Percentiles rank a stretch among this genome's conserved stretches.
Evolutionary conservation across 2,888 invertebrate genomes (phyloP).

Genomic region (Theretra japonica): DNA sequence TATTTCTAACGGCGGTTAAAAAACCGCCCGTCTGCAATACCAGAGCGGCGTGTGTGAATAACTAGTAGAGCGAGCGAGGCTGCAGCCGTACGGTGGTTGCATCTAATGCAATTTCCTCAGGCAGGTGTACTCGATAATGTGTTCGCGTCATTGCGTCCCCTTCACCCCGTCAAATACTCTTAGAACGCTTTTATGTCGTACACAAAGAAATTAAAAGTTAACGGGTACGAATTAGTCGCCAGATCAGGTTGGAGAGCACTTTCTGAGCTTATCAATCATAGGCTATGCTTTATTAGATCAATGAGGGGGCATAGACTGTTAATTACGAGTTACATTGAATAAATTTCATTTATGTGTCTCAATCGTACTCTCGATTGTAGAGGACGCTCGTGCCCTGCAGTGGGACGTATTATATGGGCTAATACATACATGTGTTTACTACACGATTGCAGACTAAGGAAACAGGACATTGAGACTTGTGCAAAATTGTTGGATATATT

Average conservation of each 20-base stretch:
- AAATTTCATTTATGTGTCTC: no score
- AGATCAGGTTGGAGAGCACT: neutral
- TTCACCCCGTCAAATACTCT: conserved; percentile 22
- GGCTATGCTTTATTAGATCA: no score
- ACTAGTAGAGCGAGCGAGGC: conserved; percentile 23
- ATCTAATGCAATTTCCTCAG: conserved; percentile 78
- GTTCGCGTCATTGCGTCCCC: conserved; percentile 59
- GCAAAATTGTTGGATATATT: no score
- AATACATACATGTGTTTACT: no score
- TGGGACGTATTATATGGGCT: no score
- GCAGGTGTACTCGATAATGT: conserved; percentile 70
- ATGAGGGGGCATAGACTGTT: no score
- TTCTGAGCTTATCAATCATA: neutral
- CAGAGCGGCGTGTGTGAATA: conserved; percentile 14
- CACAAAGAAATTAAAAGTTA: neutral
- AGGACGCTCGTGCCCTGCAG: no score
- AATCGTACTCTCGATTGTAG: no score
- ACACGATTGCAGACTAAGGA: no score
- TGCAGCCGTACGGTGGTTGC: conserved; percentile 60
- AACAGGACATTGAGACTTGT: no score
- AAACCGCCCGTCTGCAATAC: conserved; percentile 52
- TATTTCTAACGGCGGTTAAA: neutral
- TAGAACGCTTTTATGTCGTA: conserved; percentile 6
- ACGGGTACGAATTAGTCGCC: neutral
- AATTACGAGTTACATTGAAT: no score